Base-by-base conservation (phyloP, 1,140 invertebrate species). In the Eurosta solidaginis region DNA sequence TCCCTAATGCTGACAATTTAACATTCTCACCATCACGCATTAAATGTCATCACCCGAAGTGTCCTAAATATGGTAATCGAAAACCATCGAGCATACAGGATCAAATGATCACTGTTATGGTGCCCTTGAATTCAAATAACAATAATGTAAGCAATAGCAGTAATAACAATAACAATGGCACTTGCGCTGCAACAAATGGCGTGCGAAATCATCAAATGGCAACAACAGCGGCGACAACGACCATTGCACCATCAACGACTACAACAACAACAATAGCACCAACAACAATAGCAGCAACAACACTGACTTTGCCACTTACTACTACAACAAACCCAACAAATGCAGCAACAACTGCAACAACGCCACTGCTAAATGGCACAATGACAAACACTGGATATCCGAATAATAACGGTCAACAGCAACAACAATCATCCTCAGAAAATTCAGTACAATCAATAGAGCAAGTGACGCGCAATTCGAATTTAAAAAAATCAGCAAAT, bases 41-140 rank as follows among this genome's bases (percentile, higher is more conserved):
- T 80, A 88, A 87, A 79, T 84, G 85, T 79, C 87, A 88, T 77
- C 87, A 88, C 82, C 86, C 87, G 17, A 88, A 88, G 79, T 88
- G 87, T 63, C 86, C 86, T 74, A 88, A 88, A 81, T 87, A 85
- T 82, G 81, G 82, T 75, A 81, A 82, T 80, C 85, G 84, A 33
- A 87, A 87, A 81, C 85, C 85, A 80, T 83, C 84, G 76, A 86
- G 81, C 68, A 87, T 87, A 63, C 85, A 87, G 82, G 86, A 87
- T 82, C 86, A 87, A 82, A 87, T 87, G 86, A 87, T 87, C 79
- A 87, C 86, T 76, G 86, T 87, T 29, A 87, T 87, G 86, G 86
- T 87, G 75, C 86, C 86, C 10, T 81, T 87, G 0, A 87, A 86
- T 63, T 87, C 86, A 20, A 83, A 82, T 75, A 85, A 83, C 52